Evolutionary conservation across 1,140 invertebrate genomes (phyloP).

Genomic region (Bombus waltoni): DNA sequence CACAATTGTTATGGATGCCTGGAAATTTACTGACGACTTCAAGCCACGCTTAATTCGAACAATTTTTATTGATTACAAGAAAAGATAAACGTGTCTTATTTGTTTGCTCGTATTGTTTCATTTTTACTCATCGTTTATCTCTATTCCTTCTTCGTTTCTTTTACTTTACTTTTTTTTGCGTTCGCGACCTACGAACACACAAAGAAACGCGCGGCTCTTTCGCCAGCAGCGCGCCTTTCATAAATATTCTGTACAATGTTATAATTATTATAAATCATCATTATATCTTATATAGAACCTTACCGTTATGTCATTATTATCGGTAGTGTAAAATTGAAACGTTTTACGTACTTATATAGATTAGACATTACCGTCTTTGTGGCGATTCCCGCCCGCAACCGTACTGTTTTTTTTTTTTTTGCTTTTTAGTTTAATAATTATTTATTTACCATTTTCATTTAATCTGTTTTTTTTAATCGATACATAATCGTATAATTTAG

Average conservation of each 20-base stretch:
- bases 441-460: conserved; percentile 73
- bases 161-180: not conserved
- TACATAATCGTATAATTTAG: conserved; percentile 81
- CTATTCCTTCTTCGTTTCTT: not conserved
- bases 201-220: conserved; percentile 67
- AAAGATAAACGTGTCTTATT: conserved; percentile 25
- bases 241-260: conserved; percentile 83
- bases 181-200: conserved; percentile 16
- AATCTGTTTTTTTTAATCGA: conserved; percentile 72
- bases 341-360: conserved; percentile 81
- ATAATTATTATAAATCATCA: conserved; percentile 82
- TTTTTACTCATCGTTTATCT: not conserved
- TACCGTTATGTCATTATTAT: conserved; percentile 83
- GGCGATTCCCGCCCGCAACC: conserved; percentile 62
- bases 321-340: conserved; percentile 83
- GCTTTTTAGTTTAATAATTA: conserved; percentile 51
- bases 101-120: not conserved
- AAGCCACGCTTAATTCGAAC: conserved; percentile 30
- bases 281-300: conserved; percentile 80
- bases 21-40: conserved; percentile 26
- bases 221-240: conserved; percentile 79
- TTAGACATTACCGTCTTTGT: conserved; percentile 77
- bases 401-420: conserved; percentile 72
- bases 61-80: conserved; percentile 33
- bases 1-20: not conserved